Conservation (phyloP, 2,888 invertebrate genomes). For the Lasioglossum lativentre region DNA sequence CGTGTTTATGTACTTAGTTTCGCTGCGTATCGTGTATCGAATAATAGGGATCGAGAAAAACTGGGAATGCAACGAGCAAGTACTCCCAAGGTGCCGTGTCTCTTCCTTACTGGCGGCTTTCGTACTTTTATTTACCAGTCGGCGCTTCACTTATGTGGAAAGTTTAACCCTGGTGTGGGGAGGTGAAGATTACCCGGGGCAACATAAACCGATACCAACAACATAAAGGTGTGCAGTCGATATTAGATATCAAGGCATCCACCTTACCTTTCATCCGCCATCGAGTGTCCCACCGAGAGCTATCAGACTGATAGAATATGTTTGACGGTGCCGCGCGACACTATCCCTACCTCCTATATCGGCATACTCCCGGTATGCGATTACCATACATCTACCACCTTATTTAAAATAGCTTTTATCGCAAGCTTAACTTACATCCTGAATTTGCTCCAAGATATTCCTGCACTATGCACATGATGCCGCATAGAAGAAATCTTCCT, state of each 20-base stretch:
- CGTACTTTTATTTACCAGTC: constrained; percentile 73
- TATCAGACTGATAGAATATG: constrained; percentile 81
- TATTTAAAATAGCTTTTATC: constrained; percentile 81
- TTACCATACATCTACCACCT: constrained; percentile 78
- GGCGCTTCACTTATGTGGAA: constrained; percentile 72
- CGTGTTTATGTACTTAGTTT: not conserved
- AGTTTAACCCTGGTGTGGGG: constrained; percentile 70
- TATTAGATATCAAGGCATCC: constrained; percentile 77
- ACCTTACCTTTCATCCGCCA: constrained; percentile 63
- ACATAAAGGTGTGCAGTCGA: constrained; percentile 71
- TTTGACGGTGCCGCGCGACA: constrained; percentile 62
- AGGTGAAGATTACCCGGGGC: constrained; percentile 69
- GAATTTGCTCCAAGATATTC: constrained; percentile 41
- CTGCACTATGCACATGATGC: not conserved
- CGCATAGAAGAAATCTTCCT: not conserved
- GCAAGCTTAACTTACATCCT: constrained; percentile 66
- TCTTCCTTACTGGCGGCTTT: constrained; percentile 37
- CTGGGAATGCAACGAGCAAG: constrained; percentile 50
- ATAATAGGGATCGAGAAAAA: constrained; percentile 28
- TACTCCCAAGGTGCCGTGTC: constrained; percentile 63
- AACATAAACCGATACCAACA: constrained; percentile 72
- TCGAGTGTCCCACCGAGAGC: constrained; percentile 78
- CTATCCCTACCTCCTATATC: constrained; percentile 36
- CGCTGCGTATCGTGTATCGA: constrained; percentile 1
- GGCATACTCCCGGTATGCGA: constrained; percentile 58